Conservation (phyloP, 2,888 invertebrate species). For the Aspidiotus rigidus region DNA sequence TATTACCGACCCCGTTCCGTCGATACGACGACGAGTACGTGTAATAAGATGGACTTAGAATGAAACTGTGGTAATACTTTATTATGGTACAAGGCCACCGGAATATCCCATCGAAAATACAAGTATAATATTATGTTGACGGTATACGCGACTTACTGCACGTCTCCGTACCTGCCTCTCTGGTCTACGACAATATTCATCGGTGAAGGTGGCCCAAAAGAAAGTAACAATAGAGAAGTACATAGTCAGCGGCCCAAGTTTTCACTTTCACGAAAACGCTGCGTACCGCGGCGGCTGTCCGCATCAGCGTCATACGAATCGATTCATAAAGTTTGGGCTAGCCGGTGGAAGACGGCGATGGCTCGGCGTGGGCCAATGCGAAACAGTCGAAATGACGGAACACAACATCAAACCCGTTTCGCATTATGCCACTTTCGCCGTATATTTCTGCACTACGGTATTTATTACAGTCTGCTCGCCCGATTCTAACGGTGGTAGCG, state of each 20-base stretch:
- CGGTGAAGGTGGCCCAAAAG: conserved; percentile 26
- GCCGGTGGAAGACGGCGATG: too few relatives aligned
- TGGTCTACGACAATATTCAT: neutral
- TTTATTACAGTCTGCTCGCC: too few relatives aligned
- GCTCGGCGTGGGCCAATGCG: conserved; percentile 2
- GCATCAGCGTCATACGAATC: neutral
- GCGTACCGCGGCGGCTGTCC: conserved; percentile 1
- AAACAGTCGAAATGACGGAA: conserved; percentile 11
- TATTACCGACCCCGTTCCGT: conserved; percentile 2
- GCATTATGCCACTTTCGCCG: conserved; percentile 1
- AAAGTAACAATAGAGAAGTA: conserved; percentile 23
- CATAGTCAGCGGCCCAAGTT: conserved; percentile 13
- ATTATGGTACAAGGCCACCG: conserved; percentile 17
- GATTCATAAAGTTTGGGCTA: too few relatives aligned
- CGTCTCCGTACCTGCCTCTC: neutral
- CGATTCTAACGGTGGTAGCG: neutral
- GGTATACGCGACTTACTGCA: neutral
- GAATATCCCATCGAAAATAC: neutral
- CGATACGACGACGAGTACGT: neutral
- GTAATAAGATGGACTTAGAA: too few relatives aligned
- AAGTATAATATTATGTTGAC: neutral
- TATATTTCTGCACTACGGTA: neutral
- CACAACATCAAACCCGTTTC: neutral
- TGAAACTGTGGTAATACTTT: conserved; percentile 10
- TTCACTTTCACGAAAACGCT: conserved; percentile 11